phyloP scores from a whole-genome alignment of 2,113 vertebrate genomes.

The Ammodytes marinus region DNA sequence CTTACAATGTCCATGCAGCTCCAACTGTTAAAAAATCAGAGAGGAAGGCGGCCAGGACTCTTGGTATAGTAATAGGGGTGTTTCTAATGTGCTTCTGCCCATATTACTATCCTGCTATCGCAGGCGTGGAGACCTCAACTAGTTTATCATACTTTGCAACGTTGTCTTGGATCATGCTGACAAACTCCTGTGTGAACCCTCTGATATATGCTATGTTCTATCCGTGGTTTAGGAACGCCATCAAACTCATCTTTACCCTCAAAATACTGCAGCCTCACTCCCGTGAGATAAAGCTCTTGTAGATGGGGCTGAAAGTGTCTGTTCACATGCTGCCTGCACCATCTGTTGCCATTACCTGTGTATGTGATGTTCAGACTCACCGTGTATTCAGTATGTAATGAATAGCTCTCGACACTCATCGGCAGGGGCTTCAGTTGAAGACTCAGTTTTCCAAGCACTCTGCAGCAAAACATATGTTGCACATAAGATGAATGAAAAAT shows the following conservation, averaged over 20 bases:
- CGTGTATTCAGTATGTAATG: background rate
- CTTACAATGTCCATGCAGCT: background rate
- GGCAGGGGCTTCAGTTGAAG: background rate
- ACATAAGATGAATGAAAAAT: background rate
- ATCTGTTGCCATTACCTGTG: background rate
- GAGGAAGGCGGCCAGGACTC: slow-evolving; percentile 72
- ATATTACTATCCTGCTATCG: slow-evolving; percentile 50
- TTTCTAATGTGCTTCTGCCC: slow-evolving; percentile 69
- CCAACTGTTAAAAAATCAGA: slow-evolving; percentile 55
- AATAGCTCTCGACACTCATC: background rate
- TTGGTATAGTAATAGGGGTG: slow-evolving; percentile 65
- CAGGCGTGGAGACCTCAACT: slow-evolving; percentile 48
- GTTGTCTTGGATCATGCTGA: slow-evolving; percentile 53
- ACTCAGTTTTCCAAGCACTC: background rate
- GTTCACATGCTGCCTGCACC: too few species aligned
- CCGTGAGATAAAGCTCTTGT: too few species aligned
- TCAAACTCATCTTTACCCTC: slow-evolving; percentile 69
- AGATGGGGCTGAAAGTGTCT: too few species aligned
- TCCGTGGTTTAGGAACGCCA: slow-evolving; percentile 75
- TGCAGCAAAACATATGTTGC: background rate
- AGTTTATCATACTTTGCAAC: slow-evolving; percentile 15
- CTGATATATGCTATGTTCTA: slow-evolving; percentile 78
- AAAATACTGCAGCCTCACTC: slow-evolving; percentile 46
- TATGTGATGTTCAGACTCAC: background rate
- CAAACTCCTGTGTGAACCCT: slow-evolving; percentile 73